Evolutionary conservation across 2,797 vertebrate genomes (phyloP).

Genomic region (Phoeniculus purpureus): DNA sequence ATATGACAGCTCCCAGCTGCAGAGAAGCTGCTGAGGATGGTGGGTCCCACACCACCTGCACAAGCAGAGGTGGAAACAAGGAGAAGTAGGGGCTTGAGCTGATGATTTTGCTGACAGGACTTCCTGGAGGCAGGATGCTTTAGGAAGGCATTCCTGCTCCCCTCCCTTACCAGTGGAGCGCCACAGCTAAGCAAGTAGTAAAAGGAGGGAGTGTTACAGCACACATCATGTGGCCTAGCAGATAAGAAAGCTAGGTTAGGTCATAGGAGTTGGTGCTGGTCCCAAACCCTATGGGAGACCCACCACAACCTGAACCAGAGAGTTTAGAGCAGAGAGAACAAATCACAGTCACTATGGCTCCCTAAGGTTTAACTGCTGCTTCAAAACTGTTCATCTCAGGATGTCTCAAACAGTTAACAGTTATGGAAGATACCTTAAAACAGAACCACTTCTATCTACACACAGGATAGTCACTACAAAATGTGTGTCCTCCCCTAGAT

Average conservation of each 20-base stretch:
- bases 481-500: slow-evolving; percentile 77
- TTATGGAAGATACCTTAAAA: background rate
- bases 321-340: background rate
- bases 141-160: background rate
- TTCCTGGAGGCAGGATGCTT: background rate
- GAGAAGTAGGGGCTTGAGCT: background rate
- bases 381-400: background rate
- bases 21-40: background rate
- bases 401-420: background rate
- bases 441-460: background rate
- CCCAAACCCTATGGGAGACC: background rate
- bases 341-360: background rate
- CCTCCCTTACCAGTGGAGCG: background rate
- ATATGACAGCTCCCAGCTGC: background rate
- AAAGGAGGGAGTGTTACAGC: background rate
- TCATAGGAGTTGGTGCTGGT: background rate
- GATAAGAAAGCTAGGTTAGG: background rate
- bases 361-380: background rate
- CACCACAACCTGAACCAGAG: background rate
- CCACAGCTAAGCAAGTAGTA: background rate
- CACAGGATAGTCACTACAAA: background rate
- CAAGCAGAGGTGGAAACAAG: background rate
- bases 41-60: background rate
- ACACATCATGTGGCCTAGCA: background rate
- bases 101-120: background rate